A percentile compares a stretch with the other conserved stretches of the same genome.
Evolutionary conservation across 2,113 vertebrate species (phyloP).

Genomic region (Paralichthys olivaceus): DNA sequence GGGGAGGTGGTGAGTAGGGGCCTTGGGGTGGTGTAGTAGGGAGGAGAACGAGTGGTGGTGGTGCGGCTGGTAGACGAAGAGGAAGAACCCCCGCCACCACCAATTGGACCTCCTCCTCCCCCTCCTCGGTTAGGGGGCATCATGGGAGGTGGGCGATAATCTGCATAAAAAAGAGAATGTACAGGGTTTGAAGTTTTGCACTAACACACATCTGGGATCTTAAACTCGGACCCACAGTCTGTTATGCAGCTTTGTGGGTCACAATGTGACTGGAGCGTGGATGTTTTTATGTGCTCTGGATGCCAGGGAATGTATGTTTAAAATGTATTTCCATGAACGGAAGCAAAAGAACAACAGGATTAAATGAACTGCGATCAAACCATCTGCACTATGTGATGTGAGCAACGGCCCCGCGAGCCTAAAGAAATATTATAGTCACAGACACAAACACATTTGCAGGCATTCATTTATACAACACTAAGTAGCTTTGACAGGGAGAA

Average conservation of each 20-base stretch:
- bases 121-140: slow-evolving; percentile 67
- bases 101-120: slow-evolving; percentile 24
- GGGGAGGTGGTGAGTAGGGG: slow-evolving; percentile 83
- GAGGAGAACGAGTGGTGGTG: slow-evolving; percentile 81
- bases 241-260: slow-evolving; percentile 1
- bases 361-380: slow-evolving; percentile 16
- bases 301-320: slow-evolving; percentile 6
- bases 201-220: slow-evolving; percentile 2
- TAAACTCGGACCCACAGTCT: slow-evolving; percentile 9
- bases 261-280: not conserved
- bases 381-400: slow-evolving; percentile 4
- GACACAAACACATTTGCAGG: slow-evolving; percentile 27
- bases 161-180: slow-evolving; percentile 35
- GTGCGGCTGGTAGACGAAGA: slow-evolving; percentile 84
- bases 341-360: slow-evolving; percentile 17
- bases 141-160: slow-evolving; percentile 71
- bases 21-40: slow-evolving; percentile 81
- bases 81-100: slow-evolving; percentile 65
- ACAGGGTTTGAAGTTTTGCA: slow-evolving; percentile 3
- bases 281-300: slow-evolving; percentile 18
- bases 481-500: slow-evolving; percentile 47
- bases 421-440: slow-evolving; percentile 30
- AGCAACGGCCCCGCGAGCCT: slow-evolving; percentile 7
- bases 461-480: slow-evolving; percentile 38
- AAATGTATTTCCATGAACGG: slow-evolving; percentile 7